Conservation (phyloP, 2,113 vertebrate species). For the Embiotoca jacksoni region DNA sequence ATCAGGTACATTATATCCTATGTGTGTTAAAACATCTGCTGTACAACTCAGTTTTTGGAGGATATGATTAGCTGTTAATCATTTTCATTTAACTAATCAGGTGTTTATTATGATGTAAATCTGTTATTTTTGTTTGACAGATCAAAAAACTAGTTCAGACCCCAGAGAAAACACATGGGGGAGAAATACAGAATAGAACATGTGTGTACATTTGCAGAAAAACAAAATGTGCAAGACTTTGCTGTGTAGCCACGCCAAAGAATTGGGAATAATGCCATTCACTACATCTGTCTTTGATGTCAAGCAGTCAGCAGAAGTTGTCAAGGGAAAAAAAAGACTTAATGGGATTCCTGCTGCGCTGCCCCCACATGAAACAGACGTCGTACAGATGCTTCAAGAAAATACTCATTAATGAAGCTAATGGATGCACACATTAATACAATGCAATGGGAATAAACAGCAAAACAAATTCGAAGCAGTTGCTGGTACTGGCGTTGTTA, state of each 20-base stretch:
- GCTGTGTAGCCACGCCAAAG: constrained; percentile 32
- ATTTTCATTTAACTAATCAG: too few relatives aligned
- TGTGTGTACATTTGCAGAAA: constrained; percentile 19
- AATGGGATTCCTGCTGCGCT: constrained; percentile 62
- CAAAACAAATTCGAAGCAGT: constrained; percentile 47
- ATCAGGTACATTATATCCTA: not conserved
- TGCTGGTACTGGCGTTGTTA: constrained; percentile 4
- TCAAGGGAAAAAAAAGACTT: constrained; percentile 42
- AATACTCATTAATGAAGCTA: constrained; percentile 54
- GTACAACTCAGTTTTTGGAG: not conserved
- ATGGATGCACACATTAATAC: constrained; percentile 60
- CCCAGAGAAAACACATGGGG: not conserved
- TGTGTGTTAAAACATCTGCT: not conserved
- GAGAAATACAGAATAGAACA: not conserved
- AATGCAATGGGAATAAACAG: constrained; percentile 45
- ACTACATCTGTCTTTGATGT: constrained; percentile 65
- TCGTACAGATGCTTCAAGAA: constrained; percentile 42
- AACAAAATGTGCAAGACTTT: constrained; percentile 15
- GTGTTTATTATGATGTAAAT: not conserved
- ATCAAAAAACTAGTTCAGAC: not conserved
- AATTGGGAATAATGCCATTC: constrained; percentile 44
- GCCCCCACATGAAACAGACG: constrained; percentile 54
- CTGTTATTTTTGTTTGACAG: not conserved
- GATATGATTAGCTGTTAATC: too few relatives aligned
- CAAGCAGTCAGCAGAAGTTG: constrained; percentile 54